phyloP scores from a whole-genome alignment of 2,888 invertebrate genomes.

The Gibbula magus region DNA sequence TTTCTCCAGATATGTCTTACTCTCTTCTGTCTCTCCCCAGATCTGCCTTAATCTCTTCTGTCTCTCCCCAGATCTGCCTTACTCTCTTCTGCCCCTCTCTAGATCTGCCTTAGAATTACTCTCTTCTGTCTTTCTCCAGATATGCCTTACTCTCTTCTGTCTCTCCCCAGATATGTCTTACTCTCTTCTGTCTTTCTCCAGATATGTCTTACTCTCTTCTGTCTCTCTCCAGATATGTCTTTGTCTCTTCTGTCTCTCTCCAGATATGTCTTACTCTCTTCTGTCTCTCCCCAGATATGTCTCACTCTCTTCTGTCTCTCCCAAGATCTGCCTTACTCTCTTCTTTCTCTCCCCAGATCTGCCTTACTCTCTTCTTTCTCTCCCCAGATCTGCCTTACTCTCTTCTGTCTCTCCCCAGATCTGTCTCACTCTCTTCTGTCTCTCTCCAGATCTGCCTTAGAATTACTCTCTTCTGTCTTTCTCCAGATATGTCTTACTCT shows the following conservation, averaged over 20 bases:
- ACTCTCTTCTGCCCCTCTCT: slow-evolving; percentile 29
- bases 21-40: too few relatives aligned
- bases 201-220: too few relatives aligned
- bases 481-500: not conserved
- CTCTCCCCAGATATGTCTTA: too few relatives aligned
- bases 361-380: not conserved
- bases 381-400: not conserved
- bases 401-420: not conserved
- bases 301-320: slow-evolving; percentile 19
- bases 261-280: too few relatives aligned
- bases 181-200: too few relatives aligned
- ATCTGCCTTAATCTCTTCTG: too few relatives aligned
- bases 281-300: too few relatives aligned
- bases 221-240: too few relatives aligned
- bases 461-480: not conserved
- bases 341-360: slow-evolving; percentile 9
- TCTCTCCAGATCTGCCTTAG: not conserved
- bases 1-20: not conserved
- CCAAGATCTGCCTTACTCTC: slow-evolving; percentile 27
- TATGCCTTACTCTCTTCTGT: too few relatives aligned
- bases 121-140: slow-evolving; percentile 29
- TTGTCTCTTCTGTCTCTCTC: too few relatives aligned
- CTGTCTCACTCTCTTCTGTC: not conserved
- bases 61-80: slow-evolving; percentile 24
- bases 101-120: slow-evolving; percentile 30